phyloP scores from a whole-genome alignment of 2,888 invertebrate species.

The Pandemis heparana region DNA sequence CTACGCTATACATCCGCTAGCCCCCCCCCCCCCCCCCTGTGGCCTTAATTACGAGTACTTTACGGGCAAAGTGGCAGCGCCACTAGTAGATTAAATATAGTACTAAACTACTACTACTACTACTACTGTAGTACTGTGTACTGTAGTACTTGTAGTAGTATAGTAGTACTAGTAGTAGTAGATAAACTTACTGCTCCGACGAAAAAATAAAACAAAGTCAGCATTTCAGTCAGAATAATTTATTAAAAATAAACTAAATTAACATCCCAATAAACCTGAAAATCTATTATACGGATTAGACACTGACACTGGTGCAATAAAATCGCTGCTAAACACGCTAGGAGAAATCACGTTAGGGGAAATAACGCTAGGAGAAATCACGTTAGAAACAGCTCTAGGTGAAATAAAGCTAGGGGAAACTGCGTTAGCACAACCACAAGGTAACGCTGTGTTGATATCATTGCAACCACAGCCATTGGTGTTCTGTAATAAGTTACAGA shows the following conservation, averaged over 20 bases:
- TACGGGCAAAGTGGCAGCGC: too few relatives aligned
- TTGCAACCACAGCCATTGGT: constrained; percentile 59
- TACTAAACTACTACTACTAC: too few relatives aligned
- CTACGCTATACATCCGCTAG: too few relatives aligned
- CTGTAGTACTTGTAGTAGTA: too few relatives aligned
- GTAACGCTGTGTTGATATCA: constrained; percentile 56
- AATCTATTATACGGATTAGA: constrained; percentile 29
- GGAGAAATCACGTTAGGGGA: constrained; percentile 47
- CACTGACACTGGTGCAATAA: neutral
- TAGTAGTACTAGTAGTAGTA: too few relatives aligned
- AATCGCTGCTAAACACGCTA: constrained; percentile 25
- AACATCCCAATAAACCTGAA: constrained; percentile 24
- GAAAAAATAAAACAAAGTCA: neutral
- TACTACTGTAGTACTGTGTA: too few relatives aligned
- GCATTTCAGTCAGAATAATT: constrained; percentile 5
- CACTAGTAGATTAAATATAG: too few relatives aligned
- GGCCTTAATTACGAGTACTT: too few relatives aligned
- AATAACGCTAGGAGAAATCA: constrained; percentile 47
- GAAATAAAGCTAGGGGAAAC: constrained; percentile 42
- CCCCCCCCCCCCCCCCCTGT: too few relatives aligned
- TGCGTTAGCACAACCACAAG: constrained; percentile 60
- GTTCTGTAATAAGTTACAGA: constrained; percentile 66
- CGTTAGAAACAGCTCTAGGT: constrained; percentile 37
- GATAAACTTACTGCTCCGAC: too few relatives aligned
- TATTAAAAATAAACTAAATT: neutral